Evolutionary conservation across 2,888 invertebrate genomes (phyloP).

Genomic region (Clunio marinus): DNA sequence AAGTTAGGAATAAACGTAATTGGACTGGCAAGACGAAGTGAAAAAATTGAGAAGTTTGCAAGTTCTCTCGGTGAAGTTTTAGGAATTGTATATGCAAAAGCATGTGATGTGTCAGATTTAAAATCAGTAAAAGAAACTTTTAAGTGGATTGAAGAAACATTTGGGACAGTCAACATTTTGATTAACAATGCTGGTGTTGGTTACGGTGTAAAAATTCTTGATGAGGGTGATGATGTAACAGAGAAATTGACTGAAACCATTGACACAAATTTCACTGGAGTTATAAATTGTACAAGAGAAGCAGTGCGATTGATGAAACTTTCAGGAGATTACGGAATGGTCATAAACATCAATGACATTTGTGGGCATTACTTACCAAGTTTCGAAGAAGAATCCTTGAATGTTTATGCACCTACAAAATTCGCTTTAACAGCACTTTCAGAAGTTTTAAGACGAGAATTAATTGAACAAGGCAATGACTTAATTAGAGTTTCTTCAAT

Average conservation of each 20-base stretch:
- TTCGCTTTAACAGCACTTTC: conserved; percentile 56
- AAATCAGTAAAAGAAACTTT: conserved; percentile 44
- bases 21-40: conserved; percentile 49
- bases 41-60: conserved; percentile 45
- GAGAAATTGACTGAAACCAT: not conserved
- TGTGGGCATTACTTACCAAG: not conserved
- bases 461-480: conserved; percentile 43
- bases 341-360: not conserved
- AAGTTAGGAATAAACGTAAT: conserved; percentile 49
- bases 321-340: not conserved
- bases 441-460: conserved; percentile 57
- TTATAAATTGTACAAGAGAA: not conserved
- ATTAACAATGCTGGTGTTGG: conserved; percentile 54
- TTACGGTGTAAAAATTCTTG: not conserved
- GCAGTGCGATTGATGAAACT: not conserved
- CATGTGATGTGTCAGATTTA: conserved; percentile 45
- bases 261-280: not conserved
- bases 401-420: conserved; percentile 58
- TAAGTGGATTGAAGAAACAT: conserved; percentile 44
- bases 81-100: conserved; percentile 47
- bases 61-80: not conserved
- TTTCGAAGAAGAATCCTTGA: conserved; percentile 39
- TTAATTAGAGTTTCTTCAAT: not conserved
- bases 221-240: not conserved
- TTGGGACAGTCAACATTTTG: conserved; percentile 52